These are phyloP conservation scores for Canis aureus DNA, from an alignment of 2,113 vertebrate species.

Conservation along the genomic window DNA sequence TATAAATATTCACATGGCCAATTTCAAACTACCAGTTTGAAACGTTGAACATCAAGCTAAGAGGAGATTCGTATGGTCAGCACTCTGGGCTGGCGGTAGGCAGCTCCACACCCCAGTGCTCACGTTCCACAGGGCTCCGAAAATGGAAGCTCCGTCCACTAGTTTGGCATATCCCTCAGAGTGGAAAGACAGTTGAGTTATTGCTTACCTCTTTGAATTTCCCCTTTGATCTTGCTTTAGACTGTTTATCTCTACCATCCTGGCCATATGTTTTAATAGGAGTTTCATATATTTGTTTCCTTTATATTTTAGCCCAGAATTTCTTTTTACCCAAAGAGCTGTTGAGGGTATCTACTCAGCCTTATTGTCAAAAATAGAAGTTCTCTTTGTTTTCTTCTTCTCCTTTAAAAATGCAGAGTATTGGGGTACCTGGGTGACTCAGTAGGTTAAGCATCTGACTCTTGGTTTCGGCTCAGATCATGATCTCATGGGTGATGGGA, in stretches of 20 bases:
- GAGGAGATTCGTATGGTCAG: not conserved
- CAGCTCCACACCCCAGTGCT: too few species aligned
- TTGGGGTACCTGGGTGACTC: not conserved
- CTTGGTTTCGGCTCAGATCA: not conserved
- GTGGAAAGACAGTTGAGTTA: not conserved
- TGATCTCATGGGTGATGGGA: not conserved
- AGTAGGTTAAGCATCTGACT: not conserved
- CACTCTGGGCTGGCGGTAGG: not conserved
- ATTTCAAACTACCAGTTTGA: not conserved
- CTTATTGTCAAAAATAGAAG: slow-evolving; percentile 12
- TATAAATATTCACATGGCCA: not conserved
- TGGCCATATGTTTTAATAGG: not conserved
- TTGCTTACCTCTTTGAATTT: not conserved
- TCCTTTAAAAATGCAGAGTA: not conserved
- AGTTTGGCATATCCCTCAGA: not conserved
- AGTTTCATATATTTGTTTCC: not conserved
- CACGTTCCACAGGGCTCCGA: not conserved
- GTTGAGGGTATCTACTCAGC: not conserved
- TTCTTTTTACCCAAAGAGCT: slow-evolving; percentile 40
- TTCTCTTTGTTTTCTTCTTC: not conserved
- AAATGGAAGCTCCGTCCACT: not conserved
- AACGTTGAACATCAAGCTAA: not conserved
- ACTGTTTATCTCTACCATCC: not conserved
- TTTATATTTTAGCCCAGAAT: slow-evolving; percentile 32
- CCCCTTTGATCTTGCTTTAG: not conserved